Conservation (phyloP, 2,888 invertebrate species). For the Aporophyla lueneburgensis region DNA sequence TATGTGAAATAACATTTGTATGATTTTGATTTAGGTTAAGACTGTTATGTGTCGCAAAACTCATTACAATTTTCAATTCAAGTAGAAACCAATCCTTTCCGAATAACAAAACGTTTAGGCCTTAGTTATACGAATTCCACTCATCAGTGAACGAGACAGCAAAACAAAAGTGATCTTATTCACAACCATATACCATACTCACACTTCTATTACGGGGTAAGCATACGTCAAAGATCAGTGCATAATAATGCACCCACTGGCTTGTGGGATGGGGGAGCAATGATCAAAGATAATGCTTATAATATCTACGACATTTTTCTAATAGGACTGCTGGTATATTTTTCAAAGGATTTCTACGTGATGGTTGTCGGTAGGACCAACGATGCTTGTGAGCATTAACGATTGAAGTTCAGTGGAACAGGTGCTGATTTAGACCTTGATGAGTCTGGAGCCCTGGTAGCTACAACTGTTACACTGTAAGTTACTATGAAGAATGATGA, state of each 20-base stretch:
- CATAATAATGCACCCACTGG: constrained; percentile 55
- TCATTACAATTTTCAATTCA: not conserved
- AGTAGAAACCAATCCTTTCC: not conserved
- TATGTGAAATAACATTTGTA: too few relatives aligned
- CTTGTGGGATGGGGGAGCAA: constrained; percentile 27
- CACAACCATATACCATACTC: not conserved
- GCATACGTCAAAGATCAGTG: constrained; percentile 53
- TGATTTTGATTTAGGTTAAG: too few relatives aligned
- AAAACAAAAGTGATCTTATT: not conserved
- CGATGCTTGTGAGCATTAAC: constrained; percentile 1
- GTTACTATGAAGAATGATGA: too few relatives aligned
- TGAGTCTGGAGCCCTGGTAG: constrained; percentile 6
- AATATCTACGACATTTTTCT: constrained; percentile 9
- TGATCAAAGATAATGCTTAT: constrained; percentile 37
- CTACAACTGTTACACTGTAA: not conserved
- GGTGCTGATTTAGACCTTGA: not conserved
- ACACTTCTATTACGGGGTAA: constrained; percentile 16
- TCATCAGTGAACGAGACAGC: not conserved
- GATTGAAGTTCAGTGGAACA: not conserved
- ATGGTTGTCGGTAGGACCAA: not conserved
- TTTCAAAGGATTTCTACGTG: constrained; percentile 4
- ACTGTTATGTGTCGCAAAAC: not conserved
- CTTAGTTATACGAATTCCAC: not conserved
- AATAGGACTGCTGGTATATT: constrained; percentile 12
- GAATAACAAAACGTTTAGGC: not conserved